Base-by-base conservation (phyloP, 2,797 vertebrate genomes). In the Craterocephalus amniculus region DNA sequence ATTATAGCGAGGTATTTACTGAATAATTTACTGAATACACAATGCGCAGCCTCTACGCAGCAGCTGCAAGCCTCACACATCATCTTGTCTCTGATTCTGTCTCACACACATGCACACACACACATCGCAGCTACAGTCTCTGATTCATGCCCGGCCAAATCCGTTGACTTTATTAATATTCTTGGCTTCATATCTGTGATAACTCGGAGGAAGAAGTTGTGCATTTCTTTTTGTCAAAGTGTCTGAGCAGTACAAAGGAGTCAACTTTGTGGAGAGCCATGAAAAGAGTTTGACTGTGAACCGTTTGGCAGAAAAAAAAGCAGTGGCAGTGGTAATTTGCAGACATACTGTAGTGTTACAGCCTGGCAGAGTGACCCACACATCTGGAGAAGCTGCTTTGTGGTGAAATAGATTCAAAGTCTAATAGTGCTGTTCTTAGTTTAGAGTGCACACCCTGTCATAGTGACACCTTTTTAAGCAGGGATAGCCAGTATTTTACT, bases 1-100 rank as follows among this genome's bases (percentile, higher is more conserved):
- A 92, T 92, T 94, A 93, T 94, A 92, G 92, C 49, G 86, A 90
- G 90, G 91, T 92, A 92, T 95, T 94, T 93, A 90, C 92, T 95
- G 92, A 94, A 94, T 95, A 94, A 94, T 95, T 95, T 93, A 94
- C 92, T 87, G 90, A 90, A 91, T 89, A 88, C 89, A 91, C 89
- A 92, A 91, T 90, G 88, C 81, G 81, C 79, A 71, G 71, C 84
- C 82, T 89, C 79, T 78, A 81, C 80, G 10, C 78, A 90, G 88
- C 93, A 94, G 93, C 93, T 94, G 93, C 67, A 79, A 84, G 85
- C 82, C 87, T 85, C 87, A 85, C 89, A 85, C 77, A 80, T 86
- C 85, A 77, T 83, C 85, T 81, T 77, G 85, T 89, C 88, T 91
- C 88, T 13, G 73, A 84, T 85, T 86, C 36, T 31, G 34, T 22